Percentiles rank a stretch among this genome's conserved stretches.
Evolutionary conservation across 2,888 invertebrate species (phyloP).

Genomic region (Syritta pipiens): DNA sequence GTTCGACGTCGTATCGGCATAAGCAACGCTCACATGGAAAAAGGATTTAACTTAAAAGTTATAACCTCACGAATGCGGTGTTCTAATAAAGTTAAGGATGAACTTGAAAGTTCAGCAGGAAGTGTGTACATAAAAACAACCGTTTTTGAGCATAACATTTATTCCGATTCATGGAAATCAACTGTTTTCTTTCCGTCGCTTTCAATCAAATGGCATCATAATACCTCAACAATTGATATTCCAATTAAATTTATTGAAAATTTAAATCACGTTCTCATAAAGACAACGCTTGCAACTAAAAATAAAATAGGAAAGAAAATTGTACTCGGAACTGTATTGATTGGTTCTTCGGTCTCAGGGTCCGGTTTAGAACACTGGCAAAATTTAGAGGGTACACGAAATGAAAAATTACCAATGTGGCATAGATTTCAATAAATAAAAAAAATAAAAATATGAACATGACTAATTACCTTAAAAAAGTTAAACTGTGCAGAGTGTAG

Average conservation of each 20-base stretch:
- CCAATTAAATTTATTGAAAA: slow-evolving; percentile 74
- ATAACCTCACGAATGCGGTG: slow-evolving; percentile 78
- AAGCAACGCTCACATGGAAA: slow-evolving; percentile 69
- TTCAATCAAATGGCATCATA: slow-evolving; percentile 86
- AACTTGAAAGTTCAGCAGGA: slow-evolving; percentile 77
- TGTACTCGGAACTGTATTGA: slow-evolving; percentile 76
- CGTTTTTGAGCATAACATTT: slow-evolving; percentile 84
- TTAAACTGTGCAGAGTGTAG: slow-evolving; percentile 64
- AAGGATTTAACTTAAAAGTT: slow-evolving; percentile 73
- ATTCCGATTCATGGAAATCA: slow-evolving; percentile 85
- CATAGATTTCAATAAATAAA: slow-evolving; percentile 76
- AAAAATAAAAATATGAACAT: too few species aligned
- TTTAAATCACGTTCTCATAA: slow-evolving; percentile 75
- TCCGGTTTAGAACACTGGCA: slow-evolving; percentile 75
- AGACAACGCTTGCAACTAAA: slow-evolving; percentile 77
- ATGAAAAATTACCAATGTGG: slow-evolving; percentile 77
- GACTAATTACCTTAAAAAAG: too few species aligned
- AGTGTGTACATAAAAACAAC: slow-evolving; percentile 89
- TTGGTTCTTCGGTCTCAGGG: slow-evolving; percentile 72
- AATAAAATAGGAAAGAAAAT: slow-evolving; percentile 78
- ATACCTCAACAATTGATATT: slow-evolving; percentile 74
- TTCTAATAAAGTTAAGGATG: slow-evolving; percentile 79
- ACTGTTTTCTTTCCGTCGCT: slow-evolving; percentile 87
- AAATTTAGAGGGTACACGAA: slow-evolving; percentile 72
- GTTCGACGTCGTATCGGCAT: slow-evolving; percentile 76